Percentiles rank a stretch among this genome's conserved stretches.
Conservation (phyloP, 2,888 invertebrate species). For the Dryobotodes eremita region DNA sequence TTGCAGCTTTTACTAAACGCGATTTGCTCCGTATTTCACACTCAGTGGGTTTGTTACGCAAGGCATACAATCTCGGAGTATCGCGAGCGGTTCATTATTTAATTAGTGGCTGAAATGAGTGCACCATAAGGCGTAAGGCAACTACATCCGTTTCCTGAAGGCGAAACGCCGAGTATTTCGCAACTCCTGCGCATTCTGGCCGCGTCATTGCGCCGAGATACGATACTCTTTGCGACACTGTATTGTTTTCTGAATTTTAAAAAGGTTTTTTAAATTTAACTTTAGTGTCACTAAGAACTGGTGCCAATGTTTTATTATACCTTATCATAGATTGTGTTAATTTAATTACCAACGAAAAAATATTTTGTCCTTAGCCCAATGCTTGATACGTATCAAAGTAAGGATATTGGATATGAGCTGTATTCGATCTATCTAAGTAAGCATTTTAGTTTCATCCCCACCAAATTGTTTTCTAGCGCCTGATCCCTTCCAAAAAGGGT, state of each 20-base stretch:
- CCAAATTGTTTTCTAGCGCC: neutral
- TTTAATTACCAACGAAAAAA: neutral
- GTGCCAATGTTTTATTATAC: neutral
- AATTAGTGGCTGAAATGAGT: slow-evolving; percentile 72
- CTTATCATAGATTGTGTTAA: neutral
- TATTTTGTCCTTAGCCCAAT: neutral
- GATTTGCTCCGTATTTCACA: slow-evolving; percentile 72
- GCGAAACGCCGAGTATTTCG: slow-evolving; percentile 62
- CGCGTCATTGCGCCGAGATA: slow-evolving; percentile 55
- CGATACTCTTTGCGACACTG: slow-evolving; percentile 48
- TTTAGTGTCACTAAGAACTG: neutral
- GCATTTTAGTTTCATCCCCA: neutral
- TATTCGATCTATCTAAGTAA: neutral
- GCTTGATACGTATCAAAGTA: neutral
- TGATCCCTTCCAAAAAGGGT: neutral
- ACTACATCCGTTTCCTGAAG: slow-evolving; percentile 83
- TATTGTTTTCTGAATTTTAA: slow-evolving; percentile 52
- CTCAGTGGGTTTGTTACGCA: slow-evolving; percentile 72
- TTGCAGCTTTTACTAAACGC: slow-evolving; percentile 65
- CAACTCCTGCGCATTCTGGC: slow-evolving; percentile 67
- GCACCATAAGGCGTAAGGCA: slow-evolving; percentile 72
- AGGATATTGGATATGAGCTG: neutral
- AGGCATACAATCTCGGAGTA: slow-evolving; percentile 71
- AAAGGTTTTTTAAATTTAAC: slow-evolving; percentile 13
- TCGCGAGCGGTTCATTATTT: slow-evolving; percentile 71